Percentiles rank a stretch among this genome's conserved stretches.
phyloP scores from a whole-genome alignment of 2,888 invertebrate genomes.

The Erynnis tages region DNA sequence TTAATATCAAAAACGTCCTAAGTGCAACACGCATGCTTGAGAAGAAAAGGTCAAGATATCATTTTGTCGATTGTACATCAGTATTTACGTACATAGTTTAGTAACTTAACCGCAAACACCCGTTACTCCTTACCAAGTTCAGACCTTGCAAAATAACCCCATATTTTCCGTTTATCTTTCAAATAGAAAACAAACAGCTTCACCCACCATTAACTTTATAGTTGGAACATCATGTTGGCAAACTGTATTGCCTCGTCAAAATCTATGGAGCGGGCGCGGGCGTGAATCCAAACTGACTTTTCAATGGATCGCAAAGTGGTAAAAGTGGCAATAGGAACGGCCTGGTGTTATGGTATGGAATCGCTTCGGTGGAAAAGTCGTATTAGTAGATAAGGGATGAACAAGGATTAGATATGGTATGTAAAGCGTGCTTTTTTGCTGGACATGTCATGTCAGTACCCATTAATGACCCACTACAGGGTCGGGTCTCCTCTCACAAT shows the following conservation, averaged over 20 bases:
- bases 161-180: constrained; percentile 22
- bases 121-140: background rate
- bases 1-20: too few species aligned
- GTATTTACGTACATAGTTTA: too few species aligned
- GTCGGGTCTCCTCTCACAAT: too few species aligned
- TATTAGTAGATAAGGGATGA: background rate
- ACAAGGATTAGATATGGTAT: too few species aligned
- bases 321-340: constrained; percentile 10
- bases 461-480: too few species aligned
- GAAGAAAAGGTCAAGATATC: too few species aligned
- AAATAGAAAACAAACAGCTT: constrained; percentile 24
- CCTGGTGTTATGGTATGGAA: too few species aligned
- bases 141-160: constrained; percentile 6
- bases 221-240: constrained; percentile 39
- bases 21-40: too few species aligned
- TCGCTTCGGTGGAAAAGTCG: background rate
- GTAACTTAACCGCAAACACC: background rate
- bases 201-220: constrained; percentile 41
- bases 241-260: constrained; percentile 40
- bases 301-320: constrained; percentile 24
- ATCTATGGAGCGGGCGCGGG: constrained; percentile 40
- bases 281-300: constrained; percentile 31
- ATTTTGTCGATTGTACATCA: too few species aligned
- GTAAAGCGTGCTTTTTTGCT: too few species aligned
- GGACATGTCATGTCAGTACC: too few species aligned